Conservation (phyloP, 2,113 vertebrate genomes). For the Hippocampus comes region DNA sequence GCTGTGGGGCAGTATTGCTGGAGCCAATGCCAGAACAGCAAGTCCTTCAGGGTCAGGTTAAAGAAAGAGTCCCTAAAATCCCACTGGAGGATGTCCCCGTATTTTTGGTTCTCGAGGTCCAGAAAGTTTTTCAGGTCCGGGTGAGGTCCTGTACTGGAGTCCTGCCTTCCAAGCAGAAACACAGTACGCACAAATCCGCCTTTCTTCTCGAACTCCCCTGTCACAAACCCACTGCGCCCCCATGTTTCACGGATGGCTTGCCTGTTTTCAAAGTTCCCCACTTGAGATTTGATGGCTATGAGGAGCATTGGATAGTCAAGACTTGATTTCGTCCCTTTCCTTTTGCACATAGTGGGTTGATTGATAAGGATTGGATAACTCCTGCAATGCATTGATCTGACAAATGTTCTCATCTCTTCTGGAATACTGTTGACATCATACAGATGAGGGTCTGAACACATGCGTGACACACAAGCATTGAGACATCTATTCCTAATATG, state of each 20-base stretch:
- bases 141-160: conserved; percentile 65
- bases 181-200: conserved; percentile 60
- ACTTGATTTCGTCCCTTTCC: conserved; percentile 14
- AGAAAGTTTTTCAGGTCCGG: conserved; percentile 67
- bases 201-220: conserved; percentile 34
- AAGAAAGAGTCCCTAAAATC: conserved; percentile 77
- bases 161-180: conserved; percentile 75
- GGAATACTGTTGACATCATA: conserved; percentile 62
- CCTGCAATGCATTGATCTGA: conserved; percentile 74
- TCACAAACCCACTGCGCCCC: conserved; percentile 65
- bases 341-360: conserved; percentile 60
- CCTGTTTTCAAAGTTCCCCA: conserved; percentile 75
- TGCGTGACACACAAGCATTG: conserved; percentile 40
- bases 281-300: conserved; percentile 76
- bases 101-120: conserved; percentile 64
- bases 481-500: conserved; percentile 23
- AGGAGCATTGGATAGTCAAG: conserved; percentile 60
- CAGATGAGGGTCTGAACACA: conserved; percentile 29
- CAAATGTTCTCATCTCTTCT: conserved; percentile 68
- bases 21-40: conserved; percentile 77
- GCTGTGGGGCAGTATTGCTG: conserved; percentile 60
- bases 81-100: conserved; percentile 76
- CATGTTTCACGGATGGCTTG: conserved; percentile 80
- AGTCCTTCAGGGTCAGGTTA: conserved; percentile 78
- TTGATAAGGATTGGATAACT: conserved; percentile 70